phyloP scores from a whole-genome alignment of 2,113 vertebrate genomes.

The Chloropsis hardwickii region DNA sequence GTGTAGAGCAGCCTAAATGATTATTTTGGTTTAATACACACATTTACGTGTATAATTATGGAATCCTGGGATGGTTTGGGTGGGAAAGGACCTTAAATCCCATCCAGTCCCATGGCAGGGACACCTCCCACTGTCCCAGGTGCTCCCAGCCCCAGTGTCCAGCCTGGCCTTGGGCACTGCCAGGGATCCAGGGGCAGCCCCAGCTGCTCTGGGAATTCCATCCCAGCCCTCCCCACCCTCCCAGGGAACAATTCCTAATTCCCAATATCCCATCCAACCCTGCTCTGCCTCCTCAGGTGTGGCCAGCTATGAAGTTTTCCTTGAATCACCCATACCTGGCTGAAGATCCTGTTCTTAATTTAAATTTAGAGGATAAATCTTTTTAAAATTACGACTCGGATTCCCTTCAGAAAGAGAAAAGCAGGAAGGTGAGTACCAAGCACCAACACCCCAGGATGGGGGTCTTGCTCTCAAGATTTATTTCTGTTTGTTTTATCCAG shows the following conservation, averaged over 20 bases:
- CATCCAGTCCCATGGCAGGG: rapidly evolving
- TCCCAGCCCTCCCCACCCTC: not conserved
- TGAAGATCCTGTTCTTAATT: not conserved
- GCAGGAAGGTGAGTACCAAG: not conserved
- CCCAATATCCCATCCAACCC: not conserved
- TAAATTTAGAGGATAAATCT: not conserved
- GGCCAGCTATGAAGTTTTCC: not conserved
- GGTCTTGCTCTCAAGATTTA: not conserved
- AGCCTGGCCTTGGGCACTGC: not conserved
- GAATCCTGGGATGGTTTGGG: not conserved
- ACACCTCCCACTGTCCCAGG: not conserved
- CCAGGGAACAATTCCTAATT: rapidly evolving
- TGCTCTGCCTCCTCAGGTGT: not conserved
- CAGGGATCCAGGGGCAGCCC: not conserved
- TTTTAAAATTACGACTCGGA: rapidly evolving
- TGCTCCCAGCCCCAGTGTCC: not conserved
- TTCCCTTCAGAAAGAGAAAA: not conserved
- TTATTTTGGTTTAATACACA: not conserved
- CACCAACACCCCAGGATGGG: rapidly evolving
- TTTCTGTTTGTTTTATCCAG: not conserved
- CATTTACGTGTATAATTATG: rapidly evolving
- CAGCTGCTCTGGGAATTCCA: not conserved
- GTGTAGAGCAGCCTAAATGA: not conserved
- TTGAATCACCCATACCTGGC: not conserved
- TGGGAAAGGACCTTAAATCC: not conserved